These are phyloP conservation scores for Onthophagus taurus DNA, from an alignment of 1,140 invertebrate genomes.

Conservation along the genomic window DNA sequence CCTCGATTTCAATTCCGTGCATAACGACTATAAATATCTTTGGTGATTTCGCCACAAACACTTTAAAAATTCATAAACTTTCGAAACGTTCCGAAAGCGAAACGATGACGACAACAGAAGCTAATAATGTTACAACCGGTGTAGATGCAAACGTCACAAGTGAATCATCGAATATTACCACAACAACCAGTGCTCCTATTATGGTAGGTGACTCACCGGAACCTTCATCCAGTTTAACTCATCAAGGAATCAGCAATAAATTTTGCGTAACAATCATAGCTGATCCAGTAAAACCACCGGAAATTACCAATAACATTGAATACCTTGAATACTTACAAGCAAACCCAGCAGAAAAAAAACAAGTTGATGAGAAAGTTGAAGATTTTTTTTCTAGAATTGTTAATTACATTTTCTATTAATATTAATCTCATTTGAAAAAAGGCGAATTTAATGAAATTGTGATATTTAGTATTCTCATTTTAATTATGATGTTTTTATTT, in stretches of 20 bases:
- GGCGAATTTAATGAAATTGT: no score
- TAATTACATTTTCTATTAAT: no score
- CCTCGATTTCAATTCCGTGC: conserved; percentile 3
- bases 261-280: conserved; percentile 9
- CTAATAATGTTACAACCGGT: neutral
- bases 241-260: conserved; percentile 5
- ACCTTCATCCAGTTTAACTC: neutral
- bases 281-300: conserved; percentile 4
- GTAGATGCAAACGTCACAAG: neutral
- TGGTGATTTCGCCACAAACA: conserved; percentile 2
- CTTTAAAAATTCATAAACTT: conserved; percentile 3
- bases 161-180: neutral
- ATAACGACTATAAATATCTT: conserved; percentile 3
- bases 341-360: no score
- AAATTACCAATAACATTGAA: neutral
- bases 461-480: no score
- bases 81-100: conserved; percentile 2
- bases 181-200: neutral
- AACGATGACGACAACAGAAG: neutral
- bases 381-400: no score
- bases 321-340: neutral
- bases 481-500: no score
- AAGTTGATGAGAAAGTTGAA: neutral
- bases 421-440: no score
- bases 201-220: neutral